phyloP scores from a whole-genome alignment of 2,888 invertebrate genomes.

The Ectemnius cavifrons region DNA sequence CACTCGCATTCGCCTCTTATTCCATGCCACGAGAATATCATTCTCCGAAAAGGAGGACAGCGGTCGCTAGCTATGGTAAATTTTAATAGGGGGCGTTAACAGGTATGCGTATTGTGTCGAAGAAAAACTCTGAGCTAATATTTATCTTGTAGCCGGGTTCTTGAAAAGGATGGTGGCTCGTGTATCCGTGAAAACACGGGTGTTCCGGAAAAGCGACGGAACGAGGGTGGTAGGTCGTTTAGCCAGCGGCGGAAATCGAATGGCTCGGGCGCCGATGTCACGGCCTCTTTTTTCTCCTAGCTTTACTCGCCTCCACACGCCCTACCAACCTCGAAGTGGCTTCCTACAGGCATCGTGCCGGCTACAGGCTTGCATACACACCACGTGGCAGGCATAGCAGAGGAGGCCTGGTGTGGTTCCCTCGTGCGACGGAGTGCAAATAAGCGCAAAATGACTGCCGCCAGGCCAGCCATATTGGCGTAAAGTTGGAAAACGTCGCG shows the following conservation, averaged over 20 bases:
- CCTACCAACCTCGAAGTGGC: background rate
- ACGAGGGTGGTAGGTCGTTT: background rate
- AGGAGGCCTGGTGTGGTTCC: background rate
- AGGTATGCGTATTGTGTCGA: no score
- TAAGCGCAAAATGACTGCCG: conserved; percentile 69
- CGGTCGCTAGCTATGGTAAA: no score
- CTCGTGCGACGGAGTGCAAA: conserved; percentile 60
- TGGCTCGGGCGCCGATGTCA: background rate
- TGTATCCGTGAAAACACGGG: no score
- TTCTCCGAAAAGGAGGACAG: no score
- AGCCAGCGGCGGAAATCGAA: conserved; percentile 7
- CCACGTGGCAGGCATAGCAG: no score
- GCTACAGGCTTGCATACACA: conserved; percentile 1
- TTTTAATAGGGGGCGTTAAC: no score
- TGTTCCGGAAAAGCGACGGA: no score
- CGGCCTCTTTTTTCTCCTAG: background rate
- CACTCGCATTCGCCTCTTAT: no score
- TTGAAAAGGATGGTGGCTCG: no score
- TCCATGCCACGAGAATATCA: no score
- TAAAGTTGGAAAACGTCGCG: conserved; percentile 66
- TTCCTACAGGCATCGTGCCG: conserved; percentile 3
- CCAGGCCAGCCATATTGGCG: conserved; percentile 67
- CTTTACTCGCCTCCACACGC: background rate
- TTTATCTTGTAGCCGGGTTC: no score
- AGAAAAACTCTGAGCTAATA: no score